Evolutionary conservation across 2,888 invertebrate species (phyloP).

Genomic region (Erebia ligea): DNA sequence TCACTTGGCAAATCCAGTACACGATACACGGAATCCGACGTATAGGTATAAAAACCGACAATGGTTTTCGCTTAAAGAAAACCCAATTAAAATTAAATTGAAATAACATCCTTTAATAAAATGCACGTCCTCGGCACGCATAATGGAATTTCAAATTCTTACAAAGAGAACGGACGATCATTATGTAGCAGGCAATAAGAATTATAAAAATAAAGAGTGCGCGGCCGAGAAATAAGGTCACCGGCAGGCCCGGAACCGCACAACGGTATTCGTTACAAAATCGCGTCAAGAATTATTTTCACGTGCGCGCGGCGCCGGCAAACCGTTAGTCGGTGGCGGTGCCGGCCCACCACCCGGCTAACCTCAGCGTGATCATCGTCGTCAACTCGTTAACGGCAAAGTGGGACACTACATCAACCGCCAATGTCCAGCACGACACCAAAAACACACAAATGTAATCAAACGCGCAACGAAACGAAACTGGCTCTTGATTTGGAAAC

Average conservation of each 20-base stretch:
- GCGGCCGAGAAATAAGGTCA: slow-evolving; percentile 78
- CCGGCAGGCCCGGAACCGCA: slow-evolving; percentile 78
- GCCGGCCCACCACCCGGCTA: slow-evolving; percentile 54
- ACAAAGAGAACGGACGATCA: slow-evolving; percentile 26
- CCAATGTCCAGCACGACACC: slow-evolving; percentile 44
- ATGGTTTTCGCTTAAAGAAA: slow-evolving; percentile 3
- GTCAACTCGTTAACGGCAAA: slow-evolving; percentile 54
- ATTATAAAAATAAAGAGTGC: slow-evolving; percentile 76
- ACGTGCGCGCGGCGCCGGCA: slow-evolving; percentile 69
- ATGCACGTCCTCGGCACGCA: slow-evolving; percentile 23
- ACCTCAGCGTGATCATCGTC: slow-evolving; percentile 49
- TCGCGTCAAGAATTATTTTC: slow-evolving; percentile 82
- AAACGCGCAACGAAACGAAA: slow-evolving; percentile 23
- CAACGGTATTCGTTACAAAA: slow-evolving; percentile 82
- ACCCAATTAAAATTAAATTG: slow-evolving; percentile 7
- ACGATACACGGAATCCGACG: slow-evolving; percentile 52
- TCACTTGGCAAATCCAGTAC: slow-evolving; percentile 53
- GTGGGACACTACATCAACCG: slow-evolving; percentile 57
- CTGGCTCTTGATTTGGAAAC: slow-evolving; percentile 29
- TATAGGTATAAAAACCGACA: neutral
- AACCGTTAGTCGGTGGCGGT: slow-evolving; percentile 71
- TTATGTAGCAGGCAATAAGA: slow-evolving; percentile 53
- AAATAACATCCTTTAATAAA: slow-evolving; percentile 3
- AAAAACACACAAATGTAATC: slow-evolving; percentile 21
- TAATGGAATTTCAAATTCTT: slow-evolving; percentile 7